These are phyloP conservation scores for Epistrophella euchroma DNA, from an alignment of 2,888 invertebrate genomes.

Conservation along the genomic window DNA sequence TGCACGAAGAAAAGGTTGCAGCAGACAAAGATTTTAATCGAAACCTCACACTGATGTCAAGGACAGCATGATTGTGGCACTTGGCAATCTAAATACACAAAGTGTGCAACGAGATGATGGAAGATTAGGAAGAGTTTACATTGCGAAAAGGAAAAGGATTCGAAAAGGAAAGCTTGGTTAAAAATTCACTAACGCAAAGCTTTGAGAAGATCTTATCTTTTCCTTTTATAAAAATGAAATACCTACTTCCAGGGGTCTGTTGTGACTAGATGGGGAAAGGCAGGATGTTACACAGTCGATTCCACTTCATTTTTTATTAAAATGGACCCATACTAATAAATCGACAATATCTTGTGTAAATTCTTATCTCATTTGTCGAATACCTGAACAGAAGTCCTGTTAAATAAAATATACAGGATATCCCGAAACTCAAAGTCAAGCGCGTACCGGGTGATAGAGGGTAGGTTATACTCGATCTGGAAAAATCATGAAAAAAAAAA, in stretches of 20 bases:
- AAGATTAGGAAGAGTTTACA: background rate
- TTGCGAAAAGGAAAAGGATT: background rate
- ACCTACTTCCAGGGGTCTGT: background rate
- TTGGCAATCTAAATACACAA: background rate
- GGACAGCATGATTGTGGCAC: constrained; percentile 11
- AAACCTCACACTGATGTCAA: constrained; percentile 22
- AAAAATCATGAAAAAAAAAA: no score
- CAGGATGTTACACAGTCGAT: no score
- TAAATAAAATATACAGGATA: no score
- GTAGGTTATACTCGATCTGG: no score
- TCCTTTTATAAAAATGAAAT: background rate
- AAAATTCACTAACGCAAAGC: background rate
- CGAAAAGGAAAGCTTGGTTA: background rate
- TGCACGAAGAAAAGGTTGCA: background rate
- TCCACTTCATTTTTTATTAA: no score
- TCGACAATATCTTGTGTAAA: no score
- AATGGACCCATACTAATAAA: no score
- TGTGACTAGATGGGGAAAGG: no score
- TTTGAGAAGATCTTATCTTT: background rate
- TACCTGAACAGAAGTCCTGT: no score
- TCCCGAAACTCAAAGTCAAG: no score
- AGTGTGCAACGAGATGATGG: constrained; percentile 16
- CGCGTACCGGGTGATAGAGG: no score
- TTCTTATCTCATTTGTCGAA: no score
- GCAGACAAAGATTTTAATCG: constrained; percentile 40